Percentiles rank a stretch among this genome's conserved stretches.
phyloP scores from a whole-genome alignment of 2,888 invertebrate species.

The Drosophila algonquin region DNA sequence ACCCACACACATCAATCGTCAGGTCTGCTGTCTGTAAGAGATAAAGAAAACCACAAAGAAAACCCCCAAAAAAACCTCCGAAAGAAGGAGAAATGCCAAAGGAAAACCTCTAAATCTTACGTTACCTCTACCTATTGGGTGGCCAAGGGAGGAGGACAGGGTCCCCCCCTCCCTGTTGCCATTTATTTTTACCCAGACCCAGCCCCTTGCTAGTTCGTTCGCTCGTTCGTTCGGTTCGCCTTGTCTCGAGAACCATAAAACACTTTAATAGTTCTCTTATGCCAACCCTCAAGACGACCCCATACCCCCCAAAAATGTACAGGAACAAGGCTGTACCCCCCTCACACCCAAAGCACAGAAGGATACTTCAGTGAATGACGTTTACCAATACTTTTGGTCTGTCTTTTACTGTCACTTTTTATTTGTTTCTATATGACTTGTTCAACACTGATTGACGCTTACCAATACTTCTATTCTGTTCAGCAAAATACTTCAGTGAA shows the following conservation, averaged over 20 bases:
- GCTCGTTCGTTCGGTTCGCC: slow-evolving; percentile 49
- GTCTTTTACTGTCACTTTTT: no score
- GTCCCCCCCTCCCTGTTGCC: slow-evolving; percentile 65
- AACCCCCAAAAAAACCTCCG: slow-evolving; percentile 1
- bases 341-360: slow-evolving; percentile 3
- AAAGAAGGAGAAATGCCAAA: slow-evolving; percentile 15
- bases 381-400: slow-evolving; percentile 51
- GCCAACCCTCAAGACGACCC: slow-evolving; percentile 35
- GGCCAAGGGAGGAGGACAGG: slow-evolving; percentile 20
- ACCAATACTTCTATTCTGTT: slow-evolving; percentile 37
- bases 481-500: no score
- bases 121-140: slow-evolving; percentile 4
- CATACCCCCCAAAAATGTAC: background rate
- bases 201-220: slow-evolving; percentile 19
- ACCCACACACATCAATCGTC: slow-evolving; percentile 39
- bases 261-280: slow-evolving; percentile 83
- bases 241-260: slow-evolving; percentile 84
- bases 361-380: slow-evolving; percentile 48
- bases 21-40: slow-evolving; percentile 28
- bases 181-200: slow-evolving; percentile 78
- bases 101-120: slow-evolving; percentile 65
- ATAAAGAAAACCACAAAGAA: slow-evolving; percentile 41
- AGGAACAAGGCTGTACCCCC: background rate
- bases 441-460: slow-evolving; percentile 45
- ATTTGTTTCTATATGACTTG: no score